Evolutionary conservation across 30 jellyfish, hydroid and myxozoan species (phyloP).

Genomic region (Pseudorhiza aurosa): DNA sequence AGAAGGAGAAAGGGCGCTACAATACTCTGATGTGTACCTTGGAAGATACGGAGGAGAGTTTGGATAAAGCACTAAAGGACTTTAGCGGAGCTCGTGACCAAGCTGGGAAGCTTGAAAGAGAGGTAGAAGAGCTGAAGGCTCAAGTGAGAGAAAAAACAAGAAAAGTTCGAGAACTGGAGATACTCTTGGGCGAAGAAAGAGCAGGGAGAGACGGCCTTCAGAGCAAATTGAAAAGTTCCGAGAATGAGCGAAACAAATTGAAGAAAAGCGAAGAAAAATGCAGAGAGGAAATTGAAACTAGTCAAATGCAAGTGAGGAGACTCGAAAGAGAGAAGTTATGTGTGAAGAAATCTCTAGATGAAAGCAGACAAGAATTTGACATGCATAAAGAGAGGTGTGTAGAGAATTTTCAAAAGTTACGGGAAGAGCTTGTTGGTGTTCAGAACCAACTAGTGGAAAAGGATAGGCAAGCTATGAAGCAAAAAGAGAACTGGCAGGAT

Average conservation of each 20-base stretch:
- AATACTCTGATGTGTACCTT: conserved; percentile 75
- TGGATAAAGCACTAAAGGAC: conserved; percentile 67
- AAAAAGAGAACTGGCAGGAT: conserved; percentile 86
- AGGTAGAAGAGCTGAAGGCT: conserved; percentile 60
- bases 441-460: conserved; percentile 82
- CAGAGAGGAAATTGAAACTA: conserved; percentile 73
- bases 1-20: conserved; percentile 42
- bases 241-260: conserved; percentile 64
- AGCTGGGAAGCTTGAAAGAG: conserved; percentile 49
- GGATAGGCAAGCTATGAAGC: conserved; percentile 89
- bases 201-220: conserved; percentile 46
- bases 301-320: conserved; percentile 71
- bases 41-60: conserved; percentile 81
- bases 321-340: conserved; percentile 75
- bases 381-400: conserved; percentile 75
- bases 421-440: conserved; percentile 85
- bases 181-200: conserved; percentile 22
- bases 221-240: conserved; percentile 47
- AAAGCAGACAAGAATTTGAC: conserved; percentile 74
- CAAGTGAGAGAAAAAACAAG: conserved; percentile 66
- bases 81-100: conserved; percentile 50
- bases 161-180: conserved; percentile 71
- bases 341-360: conserved; percentile 46
- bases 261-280: conserved; percentile 62
- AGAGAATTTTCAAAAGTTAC: conserved; percentile 64